Evolutionary conservation across 2,797 vertebrate genomes (phyloP).

Genomic region (Lepidocolaptes lacrymiger): DNA sequence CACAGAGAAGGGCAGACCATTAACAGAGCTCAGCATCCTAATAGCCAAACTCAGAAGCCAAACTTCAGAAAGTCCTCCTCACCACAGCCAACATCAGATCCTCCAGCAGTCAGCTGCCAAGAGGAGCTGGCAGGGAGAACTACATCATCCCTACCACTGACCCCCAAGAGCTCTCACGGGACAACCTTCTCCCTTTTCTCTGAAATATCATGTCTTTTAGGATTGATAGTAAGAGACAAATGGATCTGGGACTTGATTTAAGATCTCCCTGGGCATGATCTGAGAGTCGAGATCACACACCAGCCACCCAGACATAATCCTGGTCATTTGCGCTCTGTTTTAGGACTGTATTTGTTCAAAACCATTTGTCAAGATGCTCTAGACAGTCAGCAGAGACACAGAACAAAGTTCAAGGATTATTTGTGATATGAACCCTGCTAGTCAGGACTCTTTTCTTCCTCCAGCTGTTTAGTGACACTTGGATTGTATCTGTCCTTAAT

Average conservation of each 20-base stretch:
- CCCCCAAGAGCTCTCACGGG: not conserved
- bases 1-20: not conserved
- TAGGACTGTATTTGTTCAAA: not conserved
- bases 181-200: not conserved
- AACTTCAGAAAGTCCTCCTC: not conserved
- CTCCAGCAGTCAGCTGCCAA: not conserved
- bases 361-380: not conserved
- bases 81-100: not conserved
- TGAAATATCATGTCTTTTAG: not conserved
- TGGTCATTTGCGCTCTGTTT: not conserved
- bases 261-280: not conserved
- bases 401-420: constrained; percentile 45
- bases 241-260: not conserved
- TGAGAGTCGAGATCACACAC: rapidly evolving
- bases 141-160: not conserved
- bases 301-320: not conserved
- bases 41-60: not conserved
- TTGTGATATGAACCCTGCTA: not conserved
- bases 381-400: not conserved
- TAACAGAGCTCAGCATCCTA: not conserved
- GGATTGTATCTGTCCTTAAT: not conserved
- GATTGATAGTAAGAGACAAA: not conserved
- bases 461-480: not conserved
- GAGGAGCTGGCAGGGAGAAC: not conserved
- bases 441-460: not conserved